phyloP scores from a whole-genome alignment of 2,888 invertebrate genomes.

The Calliopum simillimum region DNA sequence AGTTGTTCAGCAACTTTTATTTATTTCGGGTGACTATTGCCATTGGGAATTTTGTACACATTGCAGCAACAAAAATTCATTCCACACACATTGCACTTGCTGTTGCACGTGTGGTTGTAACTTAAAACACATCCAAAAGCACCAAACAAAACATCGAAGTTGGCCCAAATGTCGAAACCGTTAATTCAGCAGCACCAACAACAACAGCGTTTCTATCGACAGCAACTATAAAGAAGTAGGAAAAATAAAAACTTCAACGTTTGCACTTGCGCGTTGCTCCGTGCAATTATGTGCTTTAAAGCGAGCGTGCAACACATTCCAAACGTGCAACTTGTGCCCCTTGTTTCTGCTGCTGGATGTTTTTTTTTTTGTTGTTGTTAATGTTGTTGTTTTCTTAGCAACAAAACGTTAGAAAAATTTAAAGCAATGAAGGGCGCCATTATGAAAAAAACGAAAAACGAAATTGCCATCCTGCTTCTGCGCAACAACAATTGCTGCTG shows the following conservation, averaged over 20 bases:
- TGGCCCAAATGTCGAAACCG: slow-evolving; percentile 1
- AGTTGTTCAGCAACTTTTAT: too few relatives aligned
- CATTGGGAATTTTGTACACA: too few relatives aligned
- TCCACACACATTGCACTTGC: too few relatives aligned
- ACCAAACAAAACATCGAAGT: not conserved
- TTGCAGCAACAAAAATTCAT: too few relatives aligned
- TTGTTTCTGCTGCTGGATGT: too few relatives aligned
- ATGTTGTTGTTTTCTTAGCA: not conserved
- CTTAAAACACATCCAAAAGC: not conserved
- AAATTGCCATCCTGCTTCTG: slow-evolving; percentile 22
- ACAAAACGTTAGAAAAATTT: not conserved
- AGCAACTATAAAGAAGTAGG: not conserved
- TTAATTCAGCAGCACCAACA: not conserved
- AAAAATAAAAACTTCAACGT: not conserved
- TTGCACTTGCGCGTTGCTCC: slow-evolving; percentile 1
- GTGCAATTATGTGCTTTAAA: slow-evolving; percentile 11
- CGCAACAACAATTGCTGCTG: not conserved
- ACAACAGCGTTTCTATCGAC: not conserved
- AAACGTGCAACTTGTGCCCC: not conserved
- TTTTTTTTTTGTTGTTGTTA: too few relatives aligned
- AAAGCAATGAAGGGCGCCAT: slow-evolving; percentile 19
- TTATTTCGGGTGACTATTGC: too few relatives aligned
- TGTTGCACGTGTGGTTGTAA: not conserved
- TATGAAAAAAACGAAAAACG: too few relatives aligned
- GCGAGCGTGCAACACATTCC: slow-evolving; percentile 22